Conservation (phyloP, 2,797 vertebrate genomes). For the Neopelma chrysocephalum region DNA sequence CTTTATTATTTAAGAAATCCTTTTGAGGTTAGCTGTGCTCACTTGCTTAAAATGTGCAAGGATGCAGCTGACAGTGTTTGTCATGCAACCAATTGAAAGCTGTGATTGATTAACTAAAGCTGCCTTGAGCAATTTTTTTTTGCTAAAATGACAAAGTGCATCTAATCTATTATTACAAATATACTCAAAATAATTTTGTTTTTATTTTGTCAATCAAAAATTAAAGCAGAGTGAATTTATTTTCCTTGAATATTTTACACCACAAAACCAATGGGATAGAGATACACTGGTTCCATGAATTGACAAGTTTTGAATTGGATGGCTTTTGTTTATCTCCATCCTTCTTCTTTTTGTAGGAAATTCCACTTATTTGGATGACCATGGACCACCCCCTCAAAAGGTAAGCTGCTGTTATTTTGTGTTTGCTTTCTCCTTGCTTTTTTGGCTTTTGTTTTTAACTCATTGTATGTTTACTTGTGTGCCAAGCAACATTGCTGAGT, state of each 20-base stretch:
- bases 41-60: background rate
- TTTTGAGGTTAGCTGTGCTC: background rate
- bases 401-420: slow-evolving; percentile 71
- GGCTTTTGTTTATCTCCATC: slow-evolving; percentile 8
- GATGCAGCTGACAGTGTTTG: background rate
- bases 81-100: background rate
- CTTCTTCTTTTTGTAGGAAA: slow-evolving; percentile 81
- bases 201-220: background rate
- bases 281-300: background rate
- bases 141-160: background rate
- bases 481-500: background rate
- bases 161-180: background rate
- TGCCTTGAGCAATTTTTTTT: background rate
- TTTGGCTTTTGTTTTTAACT: background rate
- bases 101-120: background rate
- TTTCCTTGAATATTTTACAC: background rate
- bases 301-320: background rate
- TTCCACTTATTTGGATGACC: slow-evolving; percentile 93
- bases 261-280: background rate
- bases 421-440: background rate
- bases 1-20: background rate
- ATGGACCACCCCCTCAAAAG: slow-evolving; percentile 84
- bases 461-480: background rate
- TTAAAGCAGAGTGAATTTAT: background rate
- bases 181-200: background rate